phyloP scores from a whole-genome alignment of 2,113 vertebrate genomes.

The Ancistrus triradiatus region DNA sequence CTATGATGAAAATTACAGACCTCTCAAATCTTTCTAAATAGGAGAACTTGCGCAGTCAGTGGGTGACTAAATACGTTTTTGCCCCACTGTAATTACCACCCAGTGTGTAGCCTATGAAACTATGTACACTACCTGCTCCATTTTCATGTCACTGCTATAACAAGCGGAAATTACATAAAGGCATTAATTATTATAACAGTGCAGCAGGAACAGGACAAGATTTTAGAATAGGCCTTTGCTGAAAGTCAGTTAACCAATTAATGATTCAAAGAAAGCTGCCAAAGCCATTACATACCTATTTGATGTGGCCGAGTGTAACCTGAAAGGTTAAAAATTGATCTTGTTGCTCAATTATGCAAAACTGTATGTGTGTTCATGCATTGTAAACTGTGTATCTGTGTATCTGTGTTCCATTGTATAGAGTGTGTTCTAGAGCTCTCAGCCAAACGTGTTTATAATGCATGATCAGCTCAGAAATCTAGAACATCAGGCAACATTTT shows the following conservation, averaged over 20 bases:
- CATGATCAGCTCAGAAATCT: constrained; percentile 11
- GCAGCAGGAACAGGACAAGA: not conserved
- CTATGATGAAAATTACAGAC: too few species aligned
- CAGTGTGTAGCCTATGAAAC: not conserved
- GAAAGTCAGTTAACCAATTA: constrained; percentile 6
- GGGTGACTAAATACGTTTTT: not conserved
- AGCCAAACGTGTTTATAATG: constrained; percentile 6
- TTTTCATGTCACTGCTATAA: not conserved
- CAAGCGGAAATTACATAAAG: constrained; percentile 3
- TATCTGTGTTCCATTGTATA: constrained; percentile 14
- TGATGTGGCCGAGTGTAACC: not conserved
- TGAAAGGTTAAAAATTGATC: constrained; percentile 14
- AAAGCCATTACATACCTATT: not conserved
- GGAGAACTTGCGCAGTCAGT: too few species aligned
- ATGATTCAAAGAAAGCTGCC: constrained; percentile 1
- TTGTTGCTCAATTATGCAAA: constrained; percentile 34
- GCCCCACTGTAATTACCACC: not conserved
- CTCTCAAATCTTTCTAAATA: too few species aligned
- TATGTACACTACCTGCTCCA: not conserved
- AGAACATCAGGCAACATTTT: constrained; percentile 5
- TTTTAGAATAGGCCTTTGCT: not conserved
- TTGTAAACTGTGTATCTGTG: constrained; percentile 25
- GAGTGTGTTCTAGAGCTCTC: constrained; percentile 7
- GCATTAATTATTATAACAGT: not conserved
- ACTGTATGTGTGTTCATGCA: constrained; percentile 28